Percentiles rank a stretch among this genome's conserved stretches.
These are phyloP conservation scores for Alcedo quadribrachys DNA, from an alignment of 2,797 vertebrate genomes.

Conservation along the genomic window DNA sequence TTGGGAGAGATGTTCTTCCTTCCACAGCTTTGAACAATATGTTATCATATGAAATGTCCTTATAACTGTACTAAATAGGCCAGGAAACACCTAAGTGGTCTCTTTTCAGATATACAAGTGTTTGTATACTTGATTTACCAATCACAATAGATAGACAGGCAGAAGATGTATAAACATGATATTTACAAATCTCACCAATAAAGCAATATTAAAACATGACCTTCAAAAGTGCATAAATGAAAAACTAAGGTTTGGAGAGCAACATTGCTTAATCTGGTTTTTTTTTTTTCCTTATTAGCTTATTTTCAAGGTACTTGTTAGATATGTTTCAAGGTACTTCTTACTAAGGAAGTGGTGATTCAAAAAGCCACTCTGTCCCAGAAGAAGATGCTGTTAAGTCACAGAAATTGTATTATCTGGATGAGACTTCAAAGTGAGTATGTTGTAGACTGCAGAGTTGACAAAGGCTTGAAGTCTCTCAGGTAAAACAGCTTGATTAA, in stretches of 20 bases:
- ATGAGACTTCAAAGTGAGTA: neutral
- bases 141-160: neutral
- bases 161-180: neutral
- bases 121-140: neutral
- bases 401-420: neutral
- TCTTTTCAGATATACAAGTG: neutral
- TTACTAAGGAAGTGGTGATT: neutral
- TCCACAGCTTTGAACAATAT: conserved; percentile 1
- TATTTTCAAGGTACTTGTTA: neutral
- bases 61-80: neutral
- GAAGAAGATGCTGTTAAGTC: neutral
- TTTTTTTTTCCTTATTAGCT: neutral
- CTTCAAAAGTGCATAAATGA: neutral
- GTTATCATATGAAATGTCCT: neutral
- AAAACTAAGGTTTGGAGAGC: neutral
- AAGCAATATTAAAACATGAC: neutral
- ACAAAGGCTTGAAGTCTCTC: neutral
- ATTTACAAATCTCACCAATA: neutral
- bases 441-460: neutral
- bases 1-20: neutral
- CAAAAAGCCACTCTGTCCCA: neutral
- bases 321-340: neutral
- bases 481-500: neutral
- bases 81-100: neutral
- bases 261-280: neutral